phyloP scores from a whole-genome alignment of 2,797 vertebrate species.

The Leontocebus nigricollis region DNA sequence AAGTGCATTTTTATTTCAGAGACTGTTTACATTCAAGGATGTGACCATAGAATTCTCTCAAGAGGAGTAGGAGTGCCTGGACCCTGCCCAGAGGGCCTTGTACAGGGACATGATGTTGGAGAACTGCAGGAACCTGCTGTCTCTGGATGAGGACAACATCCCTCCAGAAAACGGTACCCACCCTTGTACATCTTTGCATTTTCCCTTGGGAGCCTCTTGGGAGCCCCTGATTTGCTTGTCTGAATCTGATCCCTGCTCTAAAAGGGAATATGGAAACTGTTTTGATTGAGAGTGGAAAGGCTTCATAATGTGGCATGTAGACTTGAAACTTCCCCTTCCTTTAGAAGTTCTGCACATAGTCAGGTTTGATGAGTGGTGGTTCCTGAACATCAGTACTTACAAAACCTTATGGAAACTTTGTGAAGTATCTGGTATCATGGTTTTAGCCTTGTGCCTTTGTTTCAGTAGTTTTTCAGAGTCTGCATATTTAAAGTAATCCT shows the following conservation, averaged over 20 bases:
- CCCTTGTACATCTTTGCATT: not conserved
- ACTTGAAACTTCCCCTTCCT: not conserved
- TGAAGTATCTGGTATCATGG: not conserved
- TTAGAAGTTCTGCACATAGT: not conserved
- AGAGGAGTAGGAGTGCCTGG: conserved; percentile 38
- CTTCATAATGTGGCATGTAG: not conserved
- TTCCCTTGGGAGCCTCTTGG: not conserved
- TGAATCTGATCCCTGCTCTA: not conserved
- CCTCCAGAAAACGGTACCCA: not conserved
- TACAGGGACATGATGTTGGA: conserved; percentile 37
- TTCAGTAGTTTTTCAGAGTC: not conserved
- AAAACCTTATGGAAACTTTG: not conserved
- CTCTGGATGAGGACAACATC: not conserved
- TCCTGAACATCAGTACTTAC: not conserved
- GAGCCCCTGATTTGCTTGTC: not conserved
- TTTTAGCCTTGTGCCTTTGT: not conserved
- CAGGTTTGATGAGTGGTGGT: no score
- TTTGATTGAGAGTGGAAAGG: not conserved
- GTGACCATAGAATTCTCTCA: conserved; percentile 50
- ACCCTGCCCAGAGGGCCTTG: conserved; percentile 17
- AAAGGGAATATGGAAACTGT: not conserved
- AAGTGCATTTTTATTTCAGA: conserved; percentile 35
- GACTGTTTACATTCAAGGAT: conserved; percentile 50
- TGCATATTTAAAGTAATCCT: not conserved
- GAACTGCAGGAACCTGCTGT: conserved; percentile 42